Base-by-base conservation (phyloP, 2,797 vertebrate species). In the Anguilla marmorata region DNA sequence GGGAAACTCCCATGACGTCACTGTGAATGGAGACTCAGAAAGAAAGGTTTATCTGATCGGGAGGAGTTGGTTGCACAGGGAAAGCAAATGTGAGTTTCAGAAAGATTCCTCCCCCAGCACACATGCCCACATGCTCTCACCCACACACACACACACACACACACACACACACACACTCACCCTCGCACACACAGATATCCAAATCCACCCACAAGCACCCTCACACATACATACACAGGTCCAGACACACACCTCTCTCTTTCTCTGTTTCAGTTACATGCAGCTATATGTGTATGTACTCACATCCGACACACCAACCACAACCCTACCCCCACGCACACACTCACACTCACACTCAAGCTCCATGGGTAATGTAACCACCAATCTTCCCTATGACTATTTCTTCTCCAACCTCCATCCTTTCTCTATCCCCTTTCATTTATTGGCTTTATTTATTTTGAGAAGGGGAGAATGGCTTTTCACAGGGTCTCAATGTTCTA, bases 1-100 rank as follows among this genome's bases (percentile, higher is more conserved):
- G 85, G 87, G 87, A 85, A 88, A 88, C 69, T 88, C 87, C 87
- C 16, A 50, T 88, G 87, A 88, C 84, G 87, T 85, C 87, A 88
- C 21, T 30, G 45, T 8, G 16, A 63, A 37, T 79, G 87, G 87
- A 60, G 54, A 48, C 84, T 58, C 83, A 56, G 72, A 41, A 58
- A 85, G 5, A 27, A 79, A 84, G 60, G 16, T n/a, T 85, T 16
- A 52, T 52, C 48, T 84, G 19, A 50, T 84, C 30, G 27, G 30
- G 60, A 58, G 83, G 87, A 50, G 82, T 60, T 56, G 30, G 21
- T 82, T 14, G 27, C 21, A 82, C 21, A 41, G 87, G 63, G 87
- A 72, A 88, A 88, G 84, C 56, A 41, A 41, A 54, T 19, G 84
- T 54, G 87, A 85, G 21, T 85, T 48, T 37, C 48, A 48, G 30